Evolutionary conservation across 2,113 vertebrate genomes (phyloP), one percentile per base, ranked within the genome.

Genomic region (Progne subis): DNA sequence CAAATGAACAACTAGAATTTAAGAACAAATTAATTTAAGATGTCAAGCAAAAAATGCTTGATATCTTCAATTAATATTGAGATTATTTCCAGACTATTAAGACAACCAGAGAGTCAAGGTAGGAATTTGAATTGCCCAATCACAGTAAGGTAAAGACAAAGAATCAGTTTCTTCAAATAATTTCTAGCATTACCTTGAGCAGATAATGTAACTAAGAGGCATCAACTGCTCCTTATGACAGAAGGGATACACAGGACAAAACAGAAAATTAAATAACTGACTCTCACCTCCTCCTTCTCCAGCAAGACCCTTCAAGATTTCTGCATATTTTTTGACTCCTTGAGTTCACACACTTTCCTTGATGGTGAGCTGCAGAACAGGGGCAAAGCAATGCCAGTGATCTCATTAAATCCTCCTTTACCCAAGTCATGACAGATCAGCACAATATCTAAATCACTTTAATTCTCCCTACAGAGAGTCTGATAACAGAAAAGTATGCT

Each of bases 381-480:
- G 34, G 24, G 8, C 18, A 84, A 92, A 67, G 39, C 23, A 82
- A 50, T 44, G 41, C 47, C 78, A 78, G 39, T 56, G 41, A 82
- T 82, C 52, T 90, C 56, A 92, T 79, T 94, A 89, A 94, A 87
- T 67, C 49, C 67, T 75, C 20, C 60, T 86, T 92, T 84, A 74
- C 69, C 12, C 1, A 1, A 71, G 44, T 63, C 81, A 60, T 72
- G 77, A 94, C 34, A 87, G 74, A 84, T 89, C 74, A 91, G 68
- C 72, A 87, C 39, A 90, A 49, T 86, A 88, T 60, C 72, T 91
- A 91, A 94, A 90, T 79, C 69, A 84, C 28, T 94, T 83, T 86
- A 71, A 77, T 78, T 91, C 41, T 91, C 61, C 43, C 65, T 72
- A 43, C 63, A 81, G 72, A 92, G 93, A 84, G 68, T 78, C 25